Evolutionary conservation across 92 coral and sea anemone species (phyloP).

Genomic region (Palythoa caribaeorum): DNA sequence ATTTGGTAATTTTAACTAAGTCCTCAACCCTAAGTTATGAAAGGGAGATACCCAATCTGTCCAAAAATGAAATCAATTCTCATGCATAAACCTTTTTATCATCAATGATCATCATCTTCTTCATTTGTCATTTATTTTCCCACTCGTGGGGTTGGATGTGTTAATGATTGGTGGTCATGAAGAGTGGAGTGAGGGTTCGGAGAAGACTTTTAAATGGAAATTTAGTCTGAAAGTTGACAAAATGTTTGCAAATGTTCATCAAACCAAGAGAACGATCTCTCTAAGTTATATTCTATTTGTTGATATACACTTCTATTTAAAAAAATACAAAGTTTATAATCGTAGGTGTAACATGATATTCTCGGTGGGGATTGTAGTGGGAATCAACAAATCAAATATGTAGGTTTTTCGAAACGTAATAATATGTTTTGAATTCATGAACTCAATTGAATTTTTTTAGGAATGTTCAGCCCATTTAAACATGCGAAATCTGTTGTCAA

Average conservation of each 20-base stretch:
- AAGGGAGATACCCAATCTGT: constrained; percentile 2
- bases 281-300: constrained; percentile 11
- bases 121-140: background rate
- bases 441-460: constrained; percentile 28
- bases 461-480: constrained; percentile 9
- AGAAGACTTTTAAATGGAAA: constrained; percentile 3
- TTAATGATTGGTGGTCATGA: background rate
- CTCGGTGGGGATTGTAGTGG: constrained; percentile 24
- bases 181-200: constrained; percentile 2
- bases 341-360: constrained; percentile 19
- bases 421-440: constrained; percentile 32
- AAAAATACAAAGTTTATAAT: constrained; percentile 10
- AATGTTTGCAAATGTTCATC: constrained; percentile 12
- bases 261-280: constrained; percentile 10
- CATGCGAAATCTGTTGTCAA: constrained; percentile 19
- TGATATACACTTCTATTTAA: constrained; percentile 6
- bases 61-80: background rate
- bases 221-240: constrained; percentile 24
- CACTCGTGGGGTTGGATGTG: constrained; percentile 11
- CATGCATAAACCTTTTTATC: constrained; percentile 1
- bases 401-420: constrained; percentile 17
- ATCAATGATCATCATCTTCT: background rate
- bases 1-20: background rate
- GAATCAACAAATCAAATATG: constrained; percentile 23
- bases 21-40: background rate